Evolutionary conservation across 2,888 invertebrate species (phyloP).

Genomic region (Ganaspis brasiliensis): DNA sequence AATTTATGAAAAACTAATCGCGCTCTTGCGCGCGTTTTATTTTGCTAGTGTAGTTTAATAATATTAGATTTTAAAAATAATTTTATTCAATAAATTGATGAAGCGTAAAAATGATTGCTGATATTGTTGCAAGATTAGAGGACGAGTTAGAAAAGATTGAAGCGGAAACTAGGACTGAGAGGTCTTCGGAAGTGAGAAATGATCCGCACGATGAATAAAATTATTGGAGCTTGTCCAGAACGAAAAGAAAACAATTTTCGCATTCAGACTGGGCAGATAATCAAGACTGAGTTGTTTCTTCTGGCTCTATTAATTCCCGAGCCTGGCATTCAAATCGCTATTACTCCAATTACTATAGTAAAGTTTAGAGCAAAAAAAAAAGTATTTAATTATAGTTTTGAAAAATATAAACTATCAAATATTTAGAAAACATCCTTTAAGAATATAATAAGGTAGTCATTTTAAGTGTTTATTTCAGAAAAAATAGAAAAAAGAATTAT

Average conservation of each 20-base stretch:
- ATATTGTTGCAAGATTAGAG: background rate
- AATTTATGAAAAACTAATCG: no score
- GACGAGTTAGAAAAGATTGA: constrained; percentile 52
- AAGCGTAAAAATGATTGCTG: background rate
- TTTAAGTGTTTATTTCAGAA: no score
- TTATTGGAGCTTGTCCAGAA: constrained; percentile 74
- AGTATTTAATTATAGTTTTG: no score
- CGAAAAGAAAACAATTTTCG: constrained; percentile 45
- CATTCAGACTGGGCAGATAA: constrained; percentile 27
- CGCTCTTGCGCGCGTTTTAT: no score
- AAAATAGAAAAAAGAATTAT: no score
- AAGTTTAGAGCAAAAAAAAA: no score
- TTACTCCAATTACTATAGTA: constrained; percentile 57
- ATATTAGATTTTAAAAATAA: no score
- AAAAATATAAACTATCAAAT: no score
- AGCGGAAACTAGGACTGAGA: constrained; percentile 69
- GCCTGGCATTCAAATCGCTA: constrained; percentile 57
- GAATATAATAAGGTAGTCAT: no score
- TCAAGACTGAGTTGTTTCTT: constrained; percentile 50
- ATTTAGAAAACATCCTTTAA: no score
- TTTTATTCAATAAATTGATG: no score
- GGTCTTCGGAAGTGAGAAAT: constrained; percentile 65
- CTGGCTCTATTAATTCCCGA: constrained; percentile 72
- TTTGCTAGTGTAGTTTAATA: no score
- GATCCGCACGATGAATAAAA: constrained; percentile 54